These are phyloP conservation scores for Channa maculata DNA, from an alignment of 2,113 vertebrate species.

Conservation along the genomic window DNA sequence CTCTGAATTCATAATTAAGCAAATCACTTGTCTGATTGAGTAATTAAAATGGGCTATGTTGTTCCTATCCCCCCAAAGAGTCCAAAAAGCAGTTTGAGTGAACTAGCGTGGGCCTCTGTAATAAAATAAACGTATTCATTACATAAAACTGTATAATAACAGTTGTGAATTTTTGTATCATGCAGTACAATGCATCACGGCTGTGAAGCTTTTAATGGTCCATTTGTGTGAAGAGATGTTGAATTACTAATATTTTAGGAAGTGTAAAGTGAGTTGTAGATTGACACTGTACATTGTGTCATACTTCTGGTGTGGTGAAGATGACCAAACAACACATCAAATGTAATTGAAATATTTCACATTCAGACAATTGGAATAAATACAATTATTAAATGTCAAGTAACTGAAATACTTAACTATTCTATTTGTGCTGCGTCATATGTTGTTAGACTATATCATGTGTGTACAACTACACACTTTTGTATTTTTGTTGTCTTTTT, in stretches of 20 bases:
- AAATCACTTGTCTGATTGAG: constrained; percentile 64
- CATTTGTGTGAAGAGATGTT: constrained; percentile 17
- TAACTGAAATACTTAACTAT: background rate
- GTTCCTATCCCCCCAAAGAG: constrained; percentile 49
- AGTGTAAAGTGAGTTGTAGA: background rate
- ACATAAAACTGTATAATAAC: constrained; percentile 10
- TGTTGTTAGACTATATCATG: no score
- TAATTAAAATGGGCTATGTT: constrained; percentile 60
- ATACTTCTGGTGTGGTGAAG: background rate
- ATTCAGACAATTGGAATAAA: background rate
- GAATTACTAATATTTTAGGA: background rate
- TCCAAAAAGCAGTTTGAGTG: constrained; percentile 53
- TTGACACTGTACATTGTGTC: background rate
- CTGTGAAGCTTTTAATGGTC: constrained; percentile 1
- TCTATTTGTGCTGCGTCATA: background rate
- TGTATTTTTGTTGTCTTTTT: no score
- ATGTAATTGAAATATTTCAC: background rate
- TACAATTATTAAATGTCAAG: background rate
- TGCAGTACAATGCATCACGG: background rate
- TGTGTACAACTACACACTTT: no score
- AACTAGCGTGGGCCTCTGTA: constrained; percentile 25
- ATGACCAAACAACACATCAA: background rate
- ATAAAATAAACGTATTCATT: constrained; percentile 51
- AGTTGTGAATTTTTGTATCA: constrained; percentile 1
- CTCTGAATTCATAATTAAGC: constrained; percentile 58